Percentiles rank a stretch among this genome's conserved stretches.
Conservation (phyloP, 2,113 vertebrate species). For the Forbesichthys agassizii region DNA sequence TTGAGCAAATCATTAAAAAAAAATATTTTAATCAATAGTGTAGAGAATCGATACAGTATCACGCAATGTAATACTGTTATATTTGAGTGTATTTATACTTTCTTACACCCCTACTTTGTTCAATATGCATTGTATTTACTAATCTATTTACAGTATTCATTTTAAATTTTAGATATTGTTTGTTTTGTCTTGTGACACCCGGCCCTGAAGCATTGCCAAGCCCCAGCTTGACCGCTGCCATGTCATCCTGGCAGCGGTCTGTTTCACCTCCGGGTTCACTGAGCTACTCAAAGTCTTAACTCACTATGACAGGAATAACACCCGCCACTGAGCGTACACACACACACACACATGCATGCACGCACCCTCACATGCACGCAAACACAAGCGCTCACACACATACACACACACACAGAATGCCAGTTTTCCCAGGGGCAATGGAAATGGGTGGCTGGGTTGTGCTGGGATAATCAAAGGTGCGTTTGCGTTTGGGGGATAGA, state of each 20-base stretch:
- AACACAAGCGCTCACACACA: neutral
- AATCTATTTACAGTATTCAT: no score
- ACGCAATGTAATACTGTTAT: no score
- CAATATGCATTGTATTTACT: no score
- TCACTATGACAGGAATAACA: slow-evolving; percentile 79
- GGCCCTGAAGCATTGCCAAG: neutral
- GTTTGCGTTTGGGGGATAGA: slow-evolving; percentile 77
- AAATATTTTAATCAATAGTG: no score
- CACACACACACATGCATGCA: slow-evolving; percentile 17
- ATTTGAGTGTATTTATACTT: no score
- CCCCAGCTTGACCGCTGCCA: slow-evolving; percentile 2
- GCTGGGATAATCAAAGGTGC: slow-evolving; percentile 87
- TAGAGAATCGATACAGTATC: no score
- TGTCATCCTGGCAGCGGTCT: slow-evolving; percentile 75
- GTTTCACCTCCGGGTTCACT: slow-evolving; percentile 80
- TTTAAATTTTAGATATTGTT: no score
- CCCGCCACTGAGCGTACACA: slow-evolving; percentile 62
- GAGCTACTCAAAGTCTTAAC: slow-evolving; percentile 83
- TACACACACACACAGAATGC: neutral
- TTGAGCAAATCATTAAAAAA: no score
- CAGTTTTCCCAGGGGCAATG: slow-evolving; percentile 38
- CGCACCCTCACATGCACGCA: slow-evolving; percentile 4
- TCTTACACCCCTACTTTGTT: no score
- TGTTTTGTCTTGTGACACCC: no score
- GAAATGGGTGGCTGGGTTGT: slow-evolving; percentile 56